These are phyloP conservation scores for Drosophila ironensis DNA, from an alignment of 1,140 invertebrate species.

Conservation along the genomic window DNA sequence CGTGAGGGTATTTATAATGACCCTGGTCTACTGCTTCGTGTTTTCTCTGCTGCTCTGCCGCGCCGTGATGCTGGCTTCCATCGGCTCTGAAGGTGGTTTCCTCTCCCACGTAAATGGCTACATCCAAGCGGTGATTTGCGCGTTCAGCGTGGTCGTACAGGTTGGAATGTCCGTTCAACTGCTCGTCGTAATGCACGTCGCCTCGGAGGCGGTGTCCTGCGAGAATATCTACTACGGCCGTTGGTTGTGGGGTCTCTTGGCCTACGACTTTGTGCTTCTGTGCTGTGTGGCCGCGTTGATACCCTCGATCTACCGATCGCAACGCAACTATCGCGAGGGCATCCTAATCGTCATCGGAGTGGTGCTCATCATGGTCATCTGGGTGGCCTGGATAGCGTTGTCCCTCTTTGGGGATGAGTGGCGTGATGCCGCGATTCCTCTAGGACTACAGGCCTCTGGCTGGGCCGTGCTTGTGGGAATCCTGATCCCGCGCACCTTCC, in stretches of 20 bases:
- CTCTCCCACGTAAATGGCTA: constrained; percentile 85
- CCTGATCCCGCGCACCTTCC: constrained; percentile 85
- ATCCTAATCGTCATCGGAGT: constrained; percentile 80
- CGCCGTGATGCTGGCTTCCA: constrained; percentile 84
- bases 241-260: constrained; percentile 82
- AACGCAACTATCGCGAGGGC: constrained; percentile 86
- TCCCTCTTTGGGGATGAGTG: constrained; percentile 83
- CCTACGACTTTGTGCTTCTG: constrained; percentile 84
- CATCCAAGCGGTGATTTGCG: constrained; percentile 84
- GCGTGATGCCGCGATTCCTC: constrained; percentile 84
- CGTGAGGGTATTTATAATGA: constrained; percentile 80
- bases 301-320: constrained; percentile 84
- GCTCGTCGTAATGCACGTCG: constrained; percentile 79
- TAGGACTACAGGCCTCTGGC: constrained; percentile 84
- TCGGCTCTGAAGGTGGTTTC: constrained; percentile 84
- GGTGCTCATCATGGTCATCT: constrained; percentile 81
- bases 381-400: constrained; percentile 83
- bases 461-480: constrained; percentile 84
- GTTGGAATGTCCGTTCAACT: constrained; percentile 83
- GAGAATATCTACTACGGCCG: constrained; percentile 80
- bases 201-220: constrained; percentile 79
- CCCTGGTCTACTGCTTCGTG: constrained; percentile 83
- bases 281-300: constrained; percentile 83
- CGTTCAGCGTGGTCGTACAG: constrained; percentile 85
- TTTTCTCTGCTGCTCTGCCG: constrained; percentile 84